A percentile compares a stretch with the other conserved stretches of the same genome.
These are phyloP conservation scores for Rhopilema esculentum DNA, from an alignment of 30 jellyfish, hydroid and myxozoan genomes.

Conservation along the genomic window DNA sequence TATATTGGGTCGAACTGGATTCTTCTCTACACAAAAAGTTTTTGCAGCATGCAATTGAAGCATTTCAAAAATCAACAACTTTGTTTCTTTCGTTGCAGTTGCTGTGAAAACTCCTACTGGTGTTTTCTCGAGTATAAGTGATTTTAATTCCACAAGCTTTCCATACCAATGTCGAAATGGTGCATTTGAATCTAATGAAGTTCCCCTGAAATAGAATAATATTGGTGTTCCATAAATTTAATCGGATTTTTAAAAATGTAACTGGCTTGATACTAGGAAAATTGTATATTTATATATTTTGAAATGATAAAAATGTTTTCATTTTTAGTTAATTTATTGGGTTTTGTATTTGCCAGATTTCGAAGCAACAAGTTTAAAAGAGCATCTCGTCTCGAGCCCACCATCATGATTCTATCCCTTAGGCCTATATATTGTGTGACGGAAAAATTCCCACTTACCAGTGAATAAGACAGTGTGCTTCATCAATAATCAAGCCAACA, in stretches of 20 bases:
- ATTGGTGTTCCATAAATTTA: not conserved
- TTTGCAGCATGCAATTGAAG: conserved; percentile 19
- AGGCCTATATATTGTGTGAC: not conserved
- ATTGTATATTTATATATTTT: not conserved
- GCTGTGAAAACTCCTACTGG: conserved; percentile 36
- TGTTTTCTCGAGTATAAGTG: conserved; percentile 31
- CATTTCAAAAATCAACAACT: not conserved
- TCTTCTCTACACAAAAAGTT: conserved; percentile 21
- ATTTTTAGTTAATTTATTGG: not conserved
- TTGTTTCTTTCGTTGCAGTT: conserved; percentile 38
- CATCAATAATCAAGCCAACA: conserved; percentile 28
- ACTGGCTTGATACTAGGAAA: not conserved
- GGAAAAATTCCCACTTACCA: conserved; percentile 16
- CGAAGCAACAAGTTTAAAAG: not conserved
- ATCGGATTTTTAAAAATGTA: not conserved
- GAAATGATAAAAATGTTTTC: not conserved
- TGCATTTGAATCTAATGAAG: not conserved
- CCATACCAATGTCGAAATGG: conserved; percentile 44
- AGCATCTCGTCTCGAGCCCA: not conserved
- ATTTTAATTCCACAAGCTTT: conserved; percentile 16
- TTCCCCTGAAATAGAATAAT: not conserved
- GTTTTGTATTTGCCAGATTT: not conserved
- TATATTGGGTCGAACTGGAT: conserved; percentile 22
- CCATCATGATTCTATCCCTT: conserved; percentile 1
- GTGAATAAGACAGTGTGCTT: conserved; percentile 36